phyloP scores from a whole-genome alignment of 2,797 vertebrate genomes.

The Buceros bicornis region DNA sequence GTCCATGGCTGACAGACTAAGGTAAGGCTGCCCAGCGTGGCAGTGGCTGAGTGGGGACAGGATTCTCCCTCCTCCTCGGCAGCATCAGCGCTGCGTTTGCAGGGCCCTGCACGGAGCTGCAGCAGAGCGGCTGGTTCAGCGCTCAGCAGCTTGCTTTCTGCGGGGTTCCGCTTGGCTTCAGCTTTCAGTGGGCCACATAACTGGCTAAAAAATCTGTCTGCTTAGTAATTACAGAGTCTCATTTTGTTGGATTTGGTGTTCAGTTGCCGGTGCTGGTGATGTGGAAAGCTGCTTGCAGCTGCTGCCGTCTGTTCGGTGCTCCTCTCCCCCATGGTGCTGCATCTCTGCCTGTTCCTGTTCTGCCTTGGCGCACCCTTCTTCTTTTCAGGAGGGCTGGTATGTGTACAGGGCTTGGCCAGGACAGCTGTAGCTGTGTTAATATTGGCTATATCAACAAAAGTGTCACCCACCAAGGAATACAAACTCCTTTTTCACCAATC shows the following conservation, averaged over 20 bases:
- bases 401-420: neutral
- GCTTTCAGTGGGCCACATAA: neutral
- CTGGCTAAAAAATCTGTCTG: neutral
- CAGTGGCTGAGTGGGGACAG: neutral
- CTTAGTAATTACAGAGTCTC: neutral
- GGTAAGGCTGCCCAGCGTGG: neutral
- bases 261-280: neutral
- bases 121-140: neutral
- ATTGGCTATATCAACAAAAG: neutral
- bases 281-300: rapidly evolving
- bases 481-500: neutral
- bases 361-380: neutral
- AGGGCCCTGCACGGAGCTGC: neutral
- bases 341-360: neutral
- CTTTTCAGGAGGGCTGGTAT: neutral
- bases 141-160: neutral
- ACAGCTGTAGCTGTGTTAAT: neutral
- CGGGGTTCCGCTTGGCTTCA: neutral
- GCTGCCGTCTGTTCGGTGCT: neutral
- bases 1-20: neutral
- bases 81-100: rapidly evolving
- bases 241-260: neutral
- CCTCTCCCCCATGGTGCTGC: neutral
- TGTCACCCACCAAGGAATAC: neutral
- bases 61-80: neutral